Evolutionary conservation across 2,888 invertebrate genomes (phyloP).

Genomic region (Sinotaia quadrata): DNA sequence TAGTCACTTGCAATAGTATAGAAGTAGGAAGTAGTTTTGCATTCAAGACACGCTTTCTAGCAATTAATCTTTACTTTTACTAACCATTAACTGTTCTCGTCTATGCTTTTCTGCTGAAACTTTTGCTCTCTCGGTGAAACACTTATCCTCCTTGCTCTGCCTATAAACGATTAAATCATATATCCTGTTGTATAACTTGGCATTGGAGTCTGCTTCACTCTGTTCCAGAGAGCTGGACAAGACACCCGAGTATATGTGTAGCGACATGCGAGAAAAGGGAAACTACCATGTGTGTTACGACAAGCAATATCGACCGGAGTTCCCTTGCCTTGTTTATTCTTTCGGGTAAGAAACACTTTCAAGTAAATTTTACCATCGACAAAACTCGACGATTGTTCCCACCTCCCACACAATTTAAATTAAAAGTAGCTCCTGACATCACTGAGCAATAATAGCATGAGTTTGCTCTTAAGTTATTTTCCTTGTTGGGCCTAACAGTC

Average conservation of each 20-base stretch:
- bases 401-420: no score
- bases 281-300: constrained; percentile 26
- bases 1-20: no score
- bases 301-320: constrained; percentile 1
- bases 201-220: background rate
- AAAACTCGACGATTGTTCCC: no score
- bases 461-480: no score
- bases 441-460: no score
- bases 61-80: background rate
- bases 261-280: constrained; percentile 13
- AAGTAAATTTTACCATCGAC: no score
- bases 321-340: constrained; percentile 25
- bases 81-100: background rate
- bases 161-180: no score
- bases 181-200: background rate
- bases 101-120: background rate
- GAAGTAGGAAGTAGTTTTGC: no score
- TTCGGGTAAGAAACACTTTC: constrained; percentile 22
- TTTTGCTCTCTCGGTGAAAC: background rate
- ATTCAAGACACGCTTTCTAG: no score
- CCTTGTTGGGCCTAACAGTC: no score
- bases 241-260: constrained; percentile 12
- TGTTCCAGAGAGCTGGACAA: constrained; percentile 25
- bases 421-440: no score
- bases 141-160: no score